Percentiles rank a stretch among this genome's conserved stretches.
phyloP scores from a whole-genome alignment of 2,797 vertebrate genomes.

The Poecilia picta region DNA sequence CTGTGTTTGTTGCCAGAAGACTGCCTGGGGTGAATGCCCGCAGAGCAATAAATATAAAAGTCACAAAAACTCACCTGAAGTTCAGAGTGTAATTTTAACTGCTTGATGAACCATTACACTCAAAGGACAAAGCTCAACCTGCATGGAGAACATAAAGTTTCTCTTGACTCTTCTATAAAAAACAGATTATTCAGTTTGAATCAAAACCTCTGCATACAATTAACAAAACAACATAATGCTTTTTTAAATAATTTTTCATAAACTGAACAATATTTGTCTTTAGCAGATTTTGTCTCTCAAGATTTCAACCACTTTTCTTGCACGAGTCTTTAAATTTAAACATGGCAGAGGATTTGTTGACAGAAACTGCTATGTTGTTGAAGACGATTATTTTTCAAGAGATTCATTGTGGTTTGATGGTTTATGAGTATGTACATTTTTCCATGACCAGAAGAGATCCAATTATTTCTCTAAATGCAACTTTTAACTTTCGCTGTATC shows the following conservation, averaged over 20 bases:
- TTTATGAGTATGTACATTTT: not conserved
- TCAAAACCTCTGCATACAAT: not conserved
- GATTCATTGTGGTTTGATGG: not conserved
- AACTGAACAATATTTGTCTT: not conserved
- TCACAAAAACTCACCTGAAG: not conserved
- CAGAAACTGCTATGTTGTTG: not conserved
- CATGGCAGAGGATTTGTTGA: not conserved
- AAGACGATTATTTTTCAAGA: not conserved
- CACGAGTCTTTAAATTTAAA: not conserved
- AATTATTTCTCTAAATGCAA: not conserved
- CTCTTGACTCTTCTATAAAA: not conserved
- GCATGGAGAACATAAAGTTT: not conserved
- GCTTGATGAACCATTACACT: constrained; percentile 48
- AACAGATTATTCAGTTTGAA: not conserved
- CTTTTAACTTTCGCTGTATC: not conserved
- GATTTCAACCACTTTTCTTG: not conserved
- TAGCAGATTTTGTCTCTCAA: not conserved
- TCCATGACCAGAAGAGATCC: not conserved
- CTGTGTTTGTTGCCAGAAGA: not conserved
- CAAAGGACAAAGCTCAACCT: constrained; percentile 9
- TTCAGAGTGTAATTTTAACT: constrained; percentile 6
- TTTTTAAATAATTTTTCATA: not conserved
- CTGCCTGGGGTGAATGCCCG: not conserved
- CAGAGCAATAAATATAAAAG: constrained; percentile 2
- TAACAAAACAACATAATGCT: not conserved